Percentiles rank a stretch among this genome's conserved stretches.
phyloP scores from a whole-genome alignment of 2,113 vertebrate genomes.

The Todiramphus chloris region DNA sequence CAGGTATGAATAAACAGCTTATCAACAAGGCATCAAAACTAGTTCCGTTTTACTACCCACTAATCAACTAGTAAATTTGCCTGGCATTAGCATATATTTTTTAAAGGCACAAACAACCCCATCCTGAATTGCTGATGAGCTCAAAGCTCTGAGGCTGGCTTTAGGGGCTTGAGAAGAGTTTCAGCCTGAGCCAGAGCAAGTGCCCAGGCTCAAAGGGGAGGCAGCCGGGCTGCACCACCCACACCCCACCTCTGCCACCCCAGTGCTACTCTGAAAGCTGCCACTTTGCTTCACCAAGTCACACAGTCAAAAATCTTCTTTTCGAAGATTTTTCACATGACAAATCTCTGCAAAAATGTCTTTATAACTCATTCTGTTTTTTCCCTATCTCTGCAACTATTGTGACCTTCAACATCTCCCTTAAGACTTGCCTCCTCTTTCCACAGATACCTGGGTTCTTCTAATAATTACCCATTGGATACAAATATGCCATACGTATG shows the following conservation, averaged over 20 bases:
- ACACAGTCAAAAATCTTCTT: neutral
- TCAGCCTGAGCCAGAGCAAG: accelerated
- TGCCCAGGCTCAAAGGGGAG: too few relatives aligned
- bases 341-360: neutral
- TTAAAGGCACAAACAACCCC: neutral
- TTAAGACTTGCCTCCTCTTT: neutral
- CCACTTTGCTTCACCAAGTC: neutral
- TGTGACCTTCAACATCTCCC: neutral
- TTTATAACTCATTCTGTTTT: neutral
- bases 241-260: neutral
- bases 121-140: neutral
- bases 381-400: neutral
- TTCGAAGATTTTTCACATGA: neutral
- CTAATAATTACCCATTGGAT: neutral
- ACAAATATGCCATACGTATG: neutral
- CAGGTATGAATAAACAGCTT: neutral
- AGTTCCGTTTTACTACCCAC: neutral
- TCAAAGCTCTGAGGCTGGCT: neutral
- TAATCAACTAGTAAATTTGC: neutral
- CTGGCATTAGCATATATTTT: neutral
- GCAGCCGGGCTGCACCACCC: neutral
- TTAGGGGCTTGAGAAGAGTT: neutral
- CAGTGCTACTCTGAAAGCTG: neutral
- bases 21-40: neutral
- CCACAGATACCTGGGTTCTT: neutral